Evolutionary conservation across 2,797 vertebrate species (phyloP), one percentile per base, ranked within the genome.

Genomic region (Australoheros facetus): DNA sequence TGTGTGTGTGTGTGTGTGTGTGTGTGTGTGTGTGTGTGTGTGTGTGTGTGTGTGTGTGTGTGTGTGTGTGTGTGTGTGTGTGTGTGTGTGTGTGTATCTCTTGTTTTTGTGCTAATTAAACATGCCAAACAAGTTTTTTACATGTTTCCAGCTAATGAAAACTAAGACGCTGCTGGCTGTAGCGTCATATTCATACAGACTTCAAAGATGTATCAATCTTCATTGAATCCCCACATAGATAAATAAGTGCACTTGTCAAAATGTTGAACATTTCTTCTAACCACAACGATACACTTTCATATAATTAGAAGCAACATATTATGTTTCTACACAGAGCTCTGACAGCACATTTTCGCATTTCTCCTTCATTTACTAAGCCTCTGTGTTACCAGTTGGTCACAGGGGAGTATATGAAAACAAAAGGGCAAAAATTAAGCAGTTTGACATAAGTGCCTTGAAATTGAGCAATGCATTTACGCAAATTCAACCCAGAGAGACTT

Each of bases 391-490:
- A 2, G 37, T 58, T 51, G 79, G 71, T 78, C 83, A 80, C 84
- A 70, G 72, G 86, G 85, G 86, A 79, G 62, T 69, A 75, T 81
- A 80, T 79, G 23, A 83, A 92, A 90, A 85, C 74, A 92, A 78
- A 83, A 77, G 32, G 53, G 53, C 48, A 72, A 55, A 72, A 86
- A 80, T 84, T 53, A 78, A 71, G 55, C 75, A 14, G 56, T 72
- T 83, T 76, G 62, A 79, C 82, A 75, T 81, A 86, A 64, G 55
- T 37, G 53, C 55, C 21, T 59, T 89, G 80, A 89, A 93, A 89
- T 84, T 87, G 87, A 91, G 85, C 79, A 37, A 80, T 8, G 64
- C 75, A 17, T 87, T 86, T 75, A 53, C 17, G 66, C 56, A 84
- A 71, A 82, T 87, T 85, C 55, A 48, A 79, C 56, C 53, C 62